Conservation (phyloP, 2,888 invertebrate genomes). For the Eupithecia dodoneata region DNA sequence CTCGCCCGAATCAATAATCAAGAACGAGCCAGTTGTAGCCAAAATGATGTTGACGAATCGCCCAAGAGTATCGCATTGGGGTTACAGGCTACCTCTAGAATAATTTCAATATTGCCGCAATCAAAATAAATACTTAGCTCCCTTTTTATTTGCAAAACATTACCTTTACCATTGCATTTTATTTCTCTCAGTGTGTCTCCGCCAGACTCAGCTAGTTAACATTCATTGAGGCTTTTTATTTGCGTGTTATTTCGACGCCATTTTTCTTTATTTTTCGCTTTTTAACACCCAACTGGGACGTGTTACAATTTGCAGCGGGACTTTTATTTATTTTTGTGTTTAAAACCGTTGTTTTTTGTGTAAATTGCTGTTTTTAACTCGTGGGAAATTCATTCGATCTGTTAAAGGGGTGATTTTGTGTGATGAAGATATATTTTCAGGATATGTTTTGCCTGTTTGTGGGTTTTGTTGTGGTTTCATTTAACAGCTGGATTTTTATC, state of each 20-base stretch:
- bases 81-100: too few species aligned
- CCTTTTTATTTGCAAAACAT: neutral
- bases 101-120: too few species aligned
- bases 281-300: slow-evolving; percentile 45
- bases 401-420: slow-evolving; percentile 11
- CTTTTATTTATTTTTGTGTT: slow-evolving; percentile 42
- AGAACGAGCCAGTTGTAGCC: too few species aligned
- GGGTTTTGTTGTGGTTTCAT: neutral
- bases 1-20: too few species aligned
- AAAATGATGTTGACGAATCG: too few species aligned
- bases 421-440: slow-evolving; percentile 11
- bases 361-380: slow-evolving; percentile 20
- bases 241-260: slow-evolving; percentile 49
- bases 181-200: slow-evolving; percentile 21
- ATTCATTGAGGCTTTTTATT: slow-evolving; percentile 57
- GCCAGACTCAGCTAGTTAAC: slow-evolving; percentile 52
- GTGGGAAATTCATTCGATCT: slow-evolving; percentile 12
- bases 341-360: slow-evolving; percentile 28
- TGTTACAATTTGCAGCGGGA: slow-evolving; percentile 43
- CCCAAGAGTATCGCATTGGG: too few species aligned
- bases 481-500: neutral
- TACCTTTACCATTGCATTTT: neutral
- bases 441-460: slow-evolving; percentile 15
- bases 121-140: too few species aligned
- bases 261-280: slow-evolving; percentile 49